phyloP scores from a whole-genome alignment of 2,113 vertebrate species.

The Syngnathus floridae region DNA sequence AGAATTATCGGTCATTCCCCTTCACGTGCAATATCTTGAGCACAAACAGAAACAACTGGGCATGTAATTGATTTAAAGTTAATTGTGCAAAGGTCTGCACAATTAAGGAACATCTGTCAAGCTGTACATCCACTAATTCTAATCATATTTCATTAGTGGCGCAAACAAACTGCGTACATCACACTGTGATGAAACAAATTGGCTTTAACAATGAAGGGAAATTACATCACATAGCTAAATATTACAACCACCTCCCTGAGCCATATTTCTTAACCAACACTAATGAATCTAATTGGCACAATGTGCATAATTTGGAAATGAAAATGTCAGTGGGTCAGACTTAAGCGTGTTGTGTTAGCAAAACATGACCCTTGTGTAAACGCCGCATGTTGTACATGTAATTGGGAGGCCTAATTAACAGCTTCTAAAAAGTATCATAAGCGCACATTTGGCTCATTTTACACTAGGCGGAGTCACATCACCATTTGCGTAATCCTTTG shows the following conservation, averaged over 20 bases:
- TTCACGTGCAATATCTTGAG: slow-evolving; percentile 46
- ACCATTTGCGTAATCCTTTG: slow-evolving; percentile 31
- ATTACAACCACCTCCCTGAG: slow-evolving; percentile 76
- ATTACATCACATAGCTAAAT: slow-evolving; percentile 81
- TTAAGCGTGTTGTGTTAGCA: slow-evolving; percentile 79
- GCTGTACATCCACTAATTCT: slow-evolving; percentile 78
- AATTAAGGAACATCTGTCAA: slow-evolving; percentile 88
- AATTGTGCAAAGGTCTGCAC: slow-evolving; percentile 80
- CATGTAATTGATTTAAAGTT: slow-evolving; percentile 73
- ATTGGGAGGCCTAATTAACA: slow-evolving; percentile 51
- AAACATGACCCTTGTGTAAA: slow-evolving; percentile 83
- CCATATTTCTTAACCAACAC: slow-evolving; percentile 86
- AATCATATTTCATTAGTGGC: slow-evolving; percentile 96
- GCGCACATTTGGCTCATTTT: slow-evolving; percentile 58
- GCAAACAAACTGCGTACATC: slow-evolving; percentile 92
- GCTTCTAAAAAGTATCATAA: slow-evolving; percentile 60
- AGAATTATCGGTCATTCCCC: slow-evolving; percentile 40
- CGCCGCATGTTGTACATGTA: slow-evolving; percentile 69
- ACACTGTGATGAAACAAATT: slow-evolving; percentile 90
- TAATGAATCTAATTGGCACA: slow-evolving; percentile 91
- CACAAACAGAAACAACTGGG: slow-evolving; percentile 48
- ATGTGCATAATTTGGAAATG: slow-evolving; percentile 87
- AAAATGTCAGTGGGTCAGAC: slow-evolving; percentile 82
- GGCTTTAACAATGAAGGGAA: slow-evolving; percentile 87
- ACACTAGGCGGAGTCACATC: slow-evolving; percentile 51